Evolutionary conservation across 2,888 invertebrate species (phyloP).

Genomic region (Hermaeophaga mercurialis): DNA sequence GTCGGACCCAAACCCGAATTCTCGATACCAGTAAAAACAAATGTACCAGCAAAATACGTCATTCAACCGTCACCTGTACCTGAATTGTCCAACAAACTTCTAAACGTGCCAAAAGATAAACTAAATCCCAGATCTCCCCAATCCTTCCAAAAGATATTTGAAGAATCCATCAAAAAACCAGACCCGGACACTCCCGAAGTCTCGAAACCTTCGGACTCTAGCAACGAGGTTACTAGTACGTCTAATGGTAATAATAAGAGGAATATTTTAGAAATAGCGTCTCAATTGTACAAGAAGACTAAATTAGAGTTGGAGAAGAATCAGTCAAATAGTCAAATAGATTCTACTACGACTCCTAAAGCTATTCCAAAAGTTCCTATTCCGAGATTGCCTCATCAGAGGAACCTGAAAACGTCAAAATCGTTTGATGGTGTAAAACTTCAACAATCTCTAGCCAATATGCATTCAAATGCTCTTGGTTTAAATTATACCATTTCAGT

Average conservation of each 20-base stretch:
- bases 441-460: constrained; percentile 42
- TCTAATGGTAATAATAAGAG: constrained; percentile 42
- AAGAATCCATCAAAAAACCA: constrained; percentile 52
- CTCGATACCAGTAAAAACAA: constrained; percentile 40
- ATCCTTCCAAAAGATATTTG: constrained; percentile 57
- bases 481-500: constrained; percentile 55
- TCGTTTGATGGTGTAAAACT: constrained; percentile 26
- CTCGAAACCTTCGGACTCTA: constrained; percentile 22
- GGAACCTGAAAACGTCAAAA: constrained; percentile 34
- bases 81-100: constrained; percentile 39
- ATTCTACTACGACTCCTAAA: constrained; percentile 18
- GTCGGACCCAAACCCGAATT: constrained; percentile 42
- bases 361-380: constrained; percentile 47
- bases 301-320: constrained; percentile 46
- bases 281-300: constrained; percentile 53
- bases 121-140: constrained; percentile 42
- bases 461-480: constrained; percentile 53
- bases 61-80: constrained; percentile 44
- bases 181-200: constrained; percentile 17
- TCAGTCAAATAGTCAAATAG: constrained; percentile 20
- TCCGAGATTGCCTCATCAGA: constrained; percentile 46
- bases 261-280: constrained; percentile 53
- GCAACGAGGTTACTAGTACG: constrained; percentile 25
- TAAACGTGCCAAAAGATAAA: constrained; percentile 38
- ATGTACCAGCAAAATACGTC: constrained; percentile 35